A percentile compares a stretch with the other conserved stretches of the same genome.
Evolutionary conservation across 2,797 vertebrate genomes (phyloP).

Genomic region (Silurus lanzhouensis): DNA sequence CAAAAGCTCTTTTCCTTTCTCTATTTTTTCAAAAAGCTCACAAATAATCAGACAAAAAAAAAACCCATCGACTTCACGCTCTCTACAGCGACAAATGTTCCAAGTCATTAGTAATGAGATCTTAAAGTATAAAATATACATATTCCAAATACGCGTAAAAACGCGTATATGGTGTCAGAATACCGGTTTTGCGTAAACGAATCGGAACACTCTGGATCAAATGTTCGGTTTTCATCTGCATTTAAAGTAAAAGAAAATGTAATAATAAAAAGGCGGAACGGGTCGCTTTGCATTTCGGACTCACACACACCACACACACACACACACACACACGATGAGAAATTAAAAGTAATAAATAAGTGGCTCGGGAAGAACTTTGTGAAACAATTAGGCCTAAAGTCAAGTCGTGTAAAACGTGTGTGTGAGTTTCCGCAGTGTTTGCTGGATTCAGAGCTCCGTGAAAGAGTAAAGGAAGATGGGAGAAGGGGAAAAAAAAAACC

Average conservation of each 20-base stretch:
- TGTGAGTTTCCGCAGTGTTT: background rate
- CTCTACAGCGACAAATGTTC: too few species aligned
- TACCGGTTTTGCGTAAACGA: background rate
- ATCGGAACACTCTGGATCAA: background rate
- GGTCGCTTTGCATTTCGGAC: background rate
- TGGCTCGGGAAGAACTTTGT: background rate
- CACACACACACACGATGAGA: background rate
- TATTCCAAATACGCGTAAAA: background rate
- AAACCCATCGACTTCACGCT: background rate
- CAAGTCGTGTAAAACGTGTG: constrained; percentile 13
- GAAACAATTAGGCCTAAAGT: constrained; percentile 22
- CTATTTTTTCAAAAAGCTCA: background rate
- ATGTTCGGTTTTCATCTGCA: background rate
- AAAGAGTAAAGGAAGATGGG: background rate
- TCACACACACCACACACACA: background rate
- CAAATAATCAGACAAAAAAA: too few species aligned
- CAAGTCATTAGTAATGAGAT: background rate
- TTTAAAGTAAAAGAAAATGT: background rate
- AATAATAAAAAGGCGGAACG: too few species aligned
- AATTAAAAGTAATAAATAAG: background rate
- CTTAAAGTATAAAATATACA: background rate
- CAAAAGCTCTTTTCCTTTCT: background rate
- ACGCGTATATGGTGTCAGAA: background rate
- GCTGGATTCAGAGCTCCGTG: background rate
- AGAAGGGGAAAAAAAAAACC: background rate